Conservation (phyloP, 2,888 invertebrate genomes). For the Ophioninae sp. region DNA sequence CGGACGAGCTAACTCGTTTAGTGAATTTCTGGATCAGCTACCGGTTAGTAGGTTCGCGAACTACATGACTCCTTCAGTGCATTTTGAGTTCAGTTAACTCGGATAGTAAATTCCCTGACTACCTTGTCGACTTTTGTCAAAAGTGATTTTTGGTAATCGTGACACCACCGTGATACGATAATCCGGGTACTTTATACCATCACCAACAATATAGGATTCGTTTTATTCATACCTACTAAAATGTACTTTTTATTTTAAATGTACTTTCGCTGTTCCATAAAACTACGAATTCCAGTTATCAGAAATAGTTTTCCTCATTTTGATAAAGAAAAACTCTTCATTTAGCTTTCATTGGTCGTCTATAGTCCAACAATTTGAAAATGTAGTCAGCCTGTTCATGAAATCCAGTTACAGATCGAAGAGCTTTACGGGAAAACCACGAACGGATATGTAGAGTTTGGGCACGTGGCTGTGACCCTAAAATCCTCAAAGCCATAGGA, state of each 20-base stretch:
- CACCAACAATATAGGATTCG: not conserved
- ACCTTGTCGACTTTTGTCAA: not conserved
- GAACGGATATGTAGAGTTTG: conserved; percentile 36
- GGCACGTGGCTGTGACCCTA: conserved; percentile 29
- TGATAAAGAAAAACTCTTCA: not conserved
- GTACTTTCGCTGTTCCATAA: not conserved
- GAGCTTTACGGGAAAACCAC: conserved; percentile 49
- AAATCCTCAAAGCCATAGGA: conserved; percentile 54
- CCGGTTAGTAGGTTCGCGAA: too few relatives aligned
- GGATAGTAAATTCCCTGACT: not conserved
- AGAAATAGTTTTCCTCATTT: too few relatives aligned
- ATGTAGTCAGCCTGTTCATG: conserved; percentile 20
- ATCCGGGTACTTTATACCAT: not conserved
- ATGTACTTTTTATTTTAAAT: not conserved
- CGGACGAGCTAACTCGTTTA: too few relatives aligned
- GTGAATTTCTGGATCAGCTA: too few relatives aligned
- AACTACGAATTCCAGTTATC: not conserved
- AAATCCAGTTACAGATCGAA: conserved; percentile 40
- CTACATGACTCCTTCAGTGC: too few relatives aligned
- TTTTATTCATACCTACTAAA: not conserved
- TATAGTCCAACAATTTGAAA: conserved; percentile 2
- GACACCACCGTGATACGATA: not conserved
- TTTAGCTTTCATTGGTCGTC: not conserved
- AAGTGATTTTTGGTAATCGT: not conserved
- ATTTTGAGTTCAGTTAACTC: too few relatives aligned